A percentile compares a stretch with the other conserved stretches of the same genome.
These are phyloP conservation scores for Portunus trituberculatus DNA, from an alignment of 1,140 invertebrate species.

Conservation along the genomic window DNA sequence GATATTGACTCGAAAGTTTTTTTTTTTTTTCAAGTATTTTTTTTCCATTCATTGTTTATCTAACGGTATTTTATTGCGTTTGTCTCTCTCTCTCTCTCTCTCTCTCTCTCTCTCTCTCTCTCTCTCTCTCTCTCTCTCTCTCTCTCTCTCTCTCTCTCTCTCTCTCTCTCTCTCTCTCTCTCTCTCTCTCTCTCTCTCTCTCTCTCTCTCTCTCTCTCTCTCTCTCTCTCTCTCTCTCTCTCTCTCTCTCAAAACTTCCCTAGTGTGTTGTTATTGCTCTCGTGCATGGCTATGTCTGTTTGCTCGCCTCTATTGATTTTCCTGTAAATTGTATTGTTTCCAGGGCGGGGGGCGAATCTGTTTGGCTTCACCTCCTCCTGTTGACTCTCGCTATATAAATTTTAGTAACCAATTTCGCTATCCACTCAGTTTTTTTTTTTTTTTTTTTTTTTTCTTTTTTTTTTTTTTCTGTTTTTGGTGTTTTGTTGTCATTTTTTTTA, in stretches of 20 bases:
- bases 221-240: constrained; percentile 35
- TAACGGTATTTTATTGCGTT: background rate
- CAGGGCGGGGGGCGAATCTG: background rate
- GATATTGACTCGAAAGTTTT: background rate
- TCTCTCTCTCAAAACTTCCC: background rate
- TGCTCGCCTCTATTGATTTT: constrained; percentile 20
- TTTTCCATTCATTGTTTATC: background rate
- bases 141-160: constrained; percentile 33
- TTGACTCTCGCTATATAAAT: background rate
- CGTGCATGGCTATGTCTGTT: constrained; percentile 28
- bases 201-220: constrained; percentile 61
- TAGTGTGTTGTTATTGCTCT: constrained; percentile 32
- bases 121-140: constrained; percentile 48
- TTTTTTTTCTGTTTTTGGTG: background rate
- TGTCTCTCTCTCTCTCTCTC: background rate
- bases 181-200: constrained; percentile 40
- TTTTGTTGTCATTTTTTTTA: background rate
- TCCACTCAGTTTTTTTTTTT: background rate
- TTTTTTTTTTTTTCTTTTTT: background rate
- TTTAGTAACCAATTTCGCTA: background rate
- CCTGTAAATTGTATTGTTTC: constrained; percentile 36
- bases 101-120: constrained; percentile 25
- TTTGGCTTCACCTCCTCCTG: background rate
- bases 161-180: background rate
- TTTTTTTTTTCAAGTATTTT: background rate